phyloP scores from a whole-genome alignment of 64 coral and sea anemone species.

The Montipora cactus region DNA sequence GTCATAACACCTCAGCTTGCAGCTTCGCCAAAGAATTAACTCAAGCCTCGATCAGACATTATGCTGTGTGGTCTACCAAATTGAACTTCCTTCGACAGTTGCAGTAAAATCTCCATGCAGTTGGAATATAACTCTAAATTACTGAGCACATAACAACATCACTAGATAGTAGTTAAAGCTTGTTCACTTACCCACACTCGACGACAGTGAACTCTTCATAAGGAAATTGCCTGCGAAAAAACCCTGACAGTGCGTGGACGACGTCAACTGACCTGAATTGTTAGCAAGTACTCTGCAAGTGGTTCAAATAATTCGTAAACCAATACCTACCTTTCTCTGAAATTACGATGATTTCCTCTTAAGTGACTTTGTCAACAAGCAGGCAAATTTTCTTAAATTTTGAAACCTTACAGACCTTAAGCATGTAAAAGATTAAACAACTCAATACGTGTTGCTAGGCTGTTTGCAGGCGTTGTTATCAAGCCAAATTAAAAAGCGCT shows the following conservation, averaged over 20 bases:
- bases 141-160: background rate
- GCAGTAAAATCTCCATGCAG: too few species aligned
- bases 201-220: background rate
- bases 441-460: slow-evolving; percentile 8
- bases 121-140: background rate
- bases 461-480: background rate
- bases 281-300: background rate
- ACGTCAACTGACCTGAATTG: too few species aligned
- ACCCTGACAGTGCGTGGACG: background rate
- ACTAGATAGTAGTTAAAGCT: background rate
- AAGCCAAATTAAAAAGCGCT: background rate
- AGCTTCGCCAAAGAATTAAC: too few species aligned
- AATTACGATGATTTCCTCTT: background rate
- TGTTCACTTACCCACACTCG: background rate
- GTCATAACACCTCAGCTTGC: too few species aligned
- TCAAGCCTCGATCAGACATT: too few species aligned
- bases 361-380: background rate
- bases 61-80: too few species aligned
- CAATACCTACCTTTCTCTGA: background rate
- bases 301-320: background rate
- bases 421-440: background rate
- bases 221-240: background rate
- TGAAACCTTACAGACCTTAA: background rate
- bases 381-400: too few species aligned
- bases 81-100: too few species aligned